Percentiles rank a stretch among this genome's conserved stretches.
phyloP scores from a whole-genome alignment of 2,888 invertebrate species.

The Ditula angustiorana region DNA sequence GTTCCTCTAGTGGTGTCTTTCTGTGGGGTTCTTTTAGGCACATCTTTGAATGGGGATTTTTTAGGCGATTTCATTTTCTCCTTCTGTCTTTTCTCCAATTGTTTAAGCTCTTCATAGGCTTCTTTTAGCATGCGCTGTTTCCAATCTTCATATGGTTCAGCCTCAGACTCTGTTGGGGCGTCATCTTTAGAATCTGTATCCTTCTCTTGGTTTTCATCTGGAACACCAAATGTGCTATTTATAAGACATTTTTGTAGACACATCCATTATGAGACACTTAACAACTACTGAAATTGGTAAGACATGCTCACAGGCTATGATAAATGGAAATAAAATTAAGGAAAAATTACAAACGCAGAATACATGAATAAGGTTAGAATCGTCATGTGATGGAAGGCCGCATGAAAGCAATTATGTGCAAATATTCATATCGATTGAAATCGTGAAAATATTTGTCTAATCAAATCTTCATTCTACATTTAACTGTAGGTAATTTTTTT shows the following conservation, averaged over 20 bases:
- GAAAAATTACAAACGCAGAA: too few relatives aligned
- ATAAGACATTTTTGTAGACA: not conserved
- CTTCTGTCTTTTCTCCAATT: conserved; percentile 50
- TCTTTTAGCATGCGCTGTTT: conserved; percentile 83
- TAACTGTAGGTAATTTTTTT: too few relatives aligned
- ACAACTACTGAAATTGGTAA: too few relatives aligned
- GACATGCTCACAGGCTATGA: too few relatives aligned
- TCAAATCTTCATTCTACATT: too few relatives aligned
- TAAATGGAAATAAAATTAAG: too few relatives aligned
- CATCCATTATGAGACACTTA: too few relatives aligned
- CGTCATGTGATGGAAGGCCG: too few relatives aligned
- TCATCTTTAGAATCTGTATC: conserved; percentile 59
- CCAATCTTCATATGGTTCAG: conserved; percentile 87
- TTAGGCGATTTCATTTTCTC: conserved; percentile 33
- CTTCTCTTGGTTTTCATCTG: conserved; percentile 60
- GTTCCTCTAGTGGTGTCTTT: not conserved
- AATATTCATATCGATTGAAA: too few relatives aligned
- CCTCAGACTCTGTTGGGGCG: conserved; percentile 52
- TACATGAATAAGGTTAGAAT: too few relatives aligned
- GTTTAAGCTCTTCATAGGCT: conserved; percentile 70
- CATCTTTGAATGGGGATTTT: conserved; percentile 28
- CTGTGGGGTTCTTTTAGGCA: not conserved
- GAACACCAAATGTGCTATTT: conserved; percentile 19
- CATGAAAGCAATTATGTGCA: too few relatives aligned
- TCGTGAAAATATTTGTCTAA: too few relatives aligned